Base-by-base conservation (phyloP, 2,797 vertebrate species). In the Pangasius djambal region DNA sequence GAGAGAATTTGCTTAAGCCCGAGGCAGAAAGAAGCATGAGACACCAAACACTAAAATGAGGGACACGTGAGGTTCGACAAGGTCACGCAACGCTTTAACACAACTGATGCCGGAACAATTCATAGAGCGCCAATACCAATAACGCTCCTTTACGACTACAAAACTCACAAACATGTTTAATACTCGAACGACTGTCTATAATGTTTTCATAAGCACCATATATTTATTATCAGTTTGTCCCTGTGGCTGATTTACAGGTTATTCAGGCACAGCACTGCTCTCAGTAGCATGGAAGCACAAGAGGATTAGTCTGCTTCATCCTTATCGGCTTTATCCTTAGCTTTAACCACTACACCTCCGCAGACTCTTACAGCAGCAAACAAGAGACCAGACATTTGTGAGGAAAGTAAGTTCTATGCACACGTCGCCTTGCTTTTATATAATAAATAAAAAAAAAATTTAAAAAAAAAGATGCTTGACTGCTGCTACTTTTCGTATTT, bases 291-390 rank as follows among this genome's bases (percentile, higher is more conserved):
- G 55, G 79, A 86, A 89, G 25, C 65, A 78, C 87, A 82, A 81
- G 65, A 82, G 88, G 91, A 92, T 93, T 92, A 92, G 86, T 61
- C 72, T 9, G 70, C n/a, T 81, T 93, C 89, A 92, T 90, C 83
- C 90, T 88, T 91, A 86, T 85, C 83, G 6, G 77, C 89, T 90
- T 93, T 72, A 92, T 86, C 83, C 90, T 88, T 91, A 86, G 77
- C 89, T 90, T 93, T 72, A 92, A 31, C 75, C 72, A 52, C 70
- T 79, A 59, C 50, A 59, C 74, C 34, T 83, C 87, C 37, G 28
- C 86, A 89, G 89, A 88, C 88, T 83, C 87, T 79, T 72, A 88
- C 81, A 65, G n/a, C 86, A 86, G 28, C 75, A 77, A 88, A 85
- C 61, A 59, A 89, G 6, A 77, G 13, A 37, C 3, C 55, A 28